Base-by-base conservation (phyloP, 2,888 invertebrate species). In the Litoditis marina region DNA sequence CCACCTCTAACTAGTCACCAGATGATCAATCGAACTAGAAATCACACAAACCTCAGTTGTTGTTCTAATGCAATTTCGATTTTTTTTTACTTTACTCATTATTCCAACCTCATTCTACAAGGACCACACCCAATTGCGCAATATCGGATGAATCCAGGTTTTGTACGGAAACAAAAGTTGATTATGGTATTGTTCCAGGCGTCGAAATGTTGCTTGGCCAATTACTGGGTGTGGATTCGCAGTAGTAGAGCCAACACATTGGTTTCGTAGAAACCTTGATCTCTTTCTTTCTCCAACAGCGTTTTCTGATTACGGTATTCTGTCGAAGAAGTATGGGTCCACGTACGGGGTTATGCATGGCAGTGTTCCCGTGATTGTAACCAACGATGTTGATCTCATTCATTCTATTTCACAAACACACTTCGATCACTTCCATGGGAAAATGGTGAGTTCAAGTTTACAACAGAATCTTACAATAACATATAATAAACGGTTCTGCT, bases 381-480 rank as follows among this genome's bases (percentile, higher is more conserved):
- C 69, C 5, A 69, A 32, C 47, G 67, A 72, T 62, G 62, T 68
- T 16, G 67, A 72, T n/a, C n/a, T 72, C 22, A 72, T 72, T 31
- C 67, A 69, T 61, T 51, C 61, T 11, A 69, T 72, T 19, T 68
- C 66, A 2, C 63, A 65, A n/a, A 61, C 65, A 53, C 31, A 68
- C 22, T 72, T 65, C 25, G 67, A 69, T 52, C 64, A 66, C 50
- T 72, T 72, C 36, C 72, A 72, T 53, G 58, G 67, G 0, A 65
- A 69, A 60, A 69, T 69, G 54, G 72, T 72, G 32, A 53, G 68
- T 11, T 34, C 19, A 49, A 4, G 25, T 25, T 28, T 8, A 7
- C 7, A 39, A 28, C 36, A 39, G 11, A 39, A 11, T 39, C 39
- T 13, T 39, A 39, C 11, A 39, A 39, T 13, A 13, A 39, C 39